Conservation (phyloP, 2,888 invertebrate species). For the Acanthosepion pharaonis region DNA sequence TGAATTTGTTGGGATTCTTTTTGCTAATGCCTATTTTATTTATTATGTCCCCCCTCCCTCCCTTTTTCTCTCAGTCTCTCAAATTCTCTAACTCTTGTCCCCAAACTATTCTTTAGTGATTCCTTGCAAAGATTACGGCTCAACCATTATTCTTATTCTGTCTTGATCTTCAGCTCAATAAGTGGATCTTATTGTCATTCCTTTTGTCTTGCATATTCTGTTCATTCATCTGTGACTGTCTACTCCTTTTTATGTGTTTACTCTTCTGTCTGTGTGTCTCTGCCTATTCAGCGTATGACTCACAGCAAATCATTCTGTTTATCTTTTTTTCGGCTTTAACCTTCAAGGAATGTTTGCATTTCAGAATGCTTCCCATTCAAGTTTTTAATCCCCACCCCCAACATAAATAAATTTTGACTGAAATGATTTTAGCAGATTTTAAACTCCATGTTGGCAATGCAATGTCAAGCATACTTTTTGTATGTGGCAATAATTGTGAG, state of each 20-base stretch:
- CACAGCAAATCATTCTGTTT: background rate
- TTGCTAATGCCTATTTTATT: background rate
- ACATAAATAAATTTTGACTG: background rate
- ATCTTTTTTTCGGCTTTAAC: background rate
- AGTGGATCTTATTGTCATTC: background rate
- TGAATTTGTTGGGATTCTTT: background rate
- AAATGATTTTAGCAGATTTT: background rate
- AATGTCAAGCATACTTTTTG: background rate
- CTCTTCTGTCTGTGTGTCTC: background rate
- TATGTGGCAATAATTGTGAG: background rate
- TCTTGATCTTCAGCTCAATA: background rate
- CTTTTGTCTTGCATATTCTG: background rate
- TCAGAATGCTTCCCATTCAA: background rate
- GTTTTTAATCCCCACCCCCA: too few species aligned
- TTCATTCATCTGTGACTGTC: background rate
- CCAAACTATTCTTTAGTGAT: background rate
- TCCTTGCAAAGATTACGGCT: background rate
- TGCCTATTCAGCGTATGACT: background rate
- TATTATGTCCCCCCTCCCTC: background rate
- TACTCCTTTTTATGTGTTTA: background rate
- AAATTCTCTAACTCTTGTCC: background rate
- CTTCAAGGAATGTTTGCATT: conserved; percentile 13
- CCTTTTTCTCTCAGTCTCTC: background rate
- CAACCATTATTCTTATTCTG: background rate
- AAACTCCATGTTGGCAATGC: background rate